Evolutionary conservation across 2,888 invertebrate genomes (phyloP).

Genomic region (Nysson spinosus): DNA sequence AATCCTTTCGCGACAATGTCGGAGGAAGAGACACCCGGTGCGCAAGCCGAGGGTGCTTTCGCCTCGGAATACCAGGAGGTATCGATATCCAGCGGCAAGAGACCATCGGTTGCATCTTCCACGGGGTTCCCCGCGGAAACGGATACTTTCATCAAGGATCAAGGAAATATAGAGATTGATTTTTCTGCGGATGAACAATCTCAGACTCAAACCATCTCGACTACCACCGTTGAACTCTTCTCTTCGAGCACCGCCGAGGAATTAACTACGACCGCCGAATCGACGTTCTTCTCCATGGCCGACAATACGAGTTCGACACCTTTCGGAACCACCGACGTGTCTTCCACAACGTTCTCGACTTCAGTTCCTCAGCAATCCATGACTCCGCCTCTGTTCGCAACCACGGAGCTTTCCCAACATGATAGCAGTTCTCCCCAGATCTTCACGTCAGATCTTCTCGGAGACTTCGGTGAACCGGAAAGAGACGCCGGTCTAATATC

Average conservation of each 20-base stretch:
- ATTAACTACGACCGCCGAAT: constrained; percentile 36
- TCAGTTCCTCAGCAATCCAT: constrained; percentile 34
- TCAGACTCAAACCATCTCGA: constrained; percentile 42
- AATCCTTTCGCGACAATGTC: constrained; percentile 64
- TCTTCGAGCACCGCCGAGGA: constrained; percentile 75
- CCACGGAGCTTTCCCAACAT: constrained; percentile 12
- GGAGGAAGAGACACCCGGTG: constrained; percentile 35
- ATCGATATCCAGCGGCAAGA: constrained; percentile 53
- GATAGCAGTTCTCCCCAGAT: too few species aligned
- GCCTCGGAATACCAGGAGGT: constrained; percentile 40
- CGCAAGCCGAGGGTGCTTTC: constrained; percentile 27
- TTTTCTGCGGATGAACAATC: constrained; percentile 17
- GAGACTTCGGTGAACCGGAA: constrained; percentile 40
- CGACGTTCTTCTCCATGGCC: constrained; percentile 58
- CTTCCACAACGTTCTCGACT: constrained; percentile 35
- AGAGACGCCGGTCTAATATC: constrained; percentile 44
- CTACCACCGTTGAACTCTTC: constrained; percentile 73
- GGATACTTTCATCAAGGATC: too few species aligned
- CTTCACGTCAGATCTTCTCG: constrained; percentile 52
- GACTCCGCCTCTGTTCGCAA: constrained; percentile 49
- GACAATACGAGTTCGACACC: constrained; percentile 42
- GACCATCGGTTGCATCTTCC: constrained; percentile 53
- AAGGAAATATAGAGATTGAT: constrained; percentile 24
- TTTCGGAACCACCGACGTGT: constrained; percentile 16
- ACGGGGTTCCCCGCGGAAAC: constrained; percentile 18